Evolutionary conservation across 2,113 vertebrate genomes (phyloP).

Genomic region (Mobula hypostoma): DNA sequence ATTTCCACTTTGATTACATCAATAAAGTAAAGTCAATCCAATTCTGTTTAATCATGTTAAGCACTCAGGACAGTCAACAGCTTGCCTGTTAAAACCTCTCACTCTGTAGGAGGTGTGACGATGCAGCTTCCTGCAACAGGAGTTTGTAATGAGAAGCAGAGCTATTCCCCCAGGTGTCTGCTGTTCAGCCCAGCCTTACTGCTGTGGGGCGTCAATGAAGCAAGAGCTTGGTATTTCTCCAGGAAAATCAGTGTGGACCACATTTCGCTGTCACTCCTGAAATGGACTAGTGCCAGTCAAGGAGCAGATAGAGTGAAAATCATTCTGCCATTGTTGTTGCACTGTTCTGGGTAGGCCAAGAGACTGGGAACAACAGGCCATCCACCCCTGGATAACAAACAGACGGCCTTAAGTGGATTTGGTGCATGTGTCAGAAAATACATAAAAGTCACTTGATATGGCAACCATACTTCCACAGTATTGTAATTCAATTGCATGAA

Average conservation of each 20-base stretch:
- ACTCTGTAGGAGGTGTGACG: background rate
- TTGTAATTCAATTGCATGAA: too few relatives aligned
- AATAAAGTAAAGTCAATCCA: background rate
- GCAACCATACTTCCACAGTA: too few relatives aligned
- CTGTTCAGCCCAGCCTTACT: background rate
- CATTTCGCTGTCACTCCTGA: background rate
- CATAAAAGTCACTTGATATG: too few relatives aligned
- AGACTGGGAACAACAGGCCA: background rate
- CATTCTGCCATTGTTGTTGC: background rate
- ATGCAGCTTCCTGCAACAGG: background rate
- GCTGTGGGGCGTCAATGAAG: background rate
- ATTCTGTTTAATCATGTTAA: background rate
- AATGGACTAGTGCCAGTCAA: background rate
- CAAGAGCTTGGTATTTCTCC: background rate
- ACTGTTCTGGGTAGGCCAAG: background rate
- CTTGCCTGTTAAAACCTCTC: background rate
- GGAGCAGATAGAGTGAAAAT: background rate
- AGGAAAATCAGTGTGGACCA: background rate
- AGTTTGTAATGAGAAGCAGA: background rate
- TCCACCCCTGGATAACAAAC: too few relatives aligned
- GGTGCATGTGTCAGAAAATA: too few relatives aligned
- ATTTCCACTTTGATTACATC: background rate
- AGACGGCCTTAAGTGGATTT: too few relatives aligned
- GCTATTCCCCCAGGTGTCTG: background rate
- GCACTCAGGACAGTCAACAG: background rate